Evolutionary conservation across 2,113 vertebrate species (phyloP).

Genomic region (Panthera uncia): DNA sequence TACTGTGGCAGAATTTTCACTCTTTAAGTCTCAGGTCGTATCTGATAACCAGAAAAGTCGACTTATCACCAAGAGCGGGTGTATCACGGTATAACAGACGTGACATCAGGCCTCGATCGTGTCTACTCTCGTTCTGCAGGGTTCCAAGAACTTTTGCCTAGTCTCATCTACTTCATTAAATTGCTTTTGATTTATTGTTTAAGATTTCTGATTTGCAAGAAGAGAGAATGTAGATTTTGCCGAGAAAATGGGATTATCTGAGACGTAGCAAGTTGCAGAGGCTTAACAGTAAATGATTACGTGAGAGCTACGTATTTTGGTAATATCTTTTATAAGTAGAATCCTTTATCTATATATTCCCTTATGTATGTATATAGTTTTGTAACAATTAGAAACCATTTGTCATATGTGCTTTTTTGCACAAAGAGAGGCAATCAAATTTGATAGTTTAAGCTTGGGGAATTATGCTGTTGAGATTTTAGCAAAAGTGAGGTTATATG

Average conservation of each 20-base stretch:
- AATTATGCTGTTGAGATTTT: background rate
- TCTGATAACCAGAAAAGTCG: background rate
- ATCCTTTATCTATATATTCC: background rate
- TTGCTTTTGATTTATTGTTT: background rate
- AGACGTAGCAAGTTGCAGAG: background rate
- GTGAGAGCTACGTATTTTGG: background rate
- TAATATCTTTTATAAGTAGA: background rate
- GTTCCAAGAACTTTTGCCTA: background rate
- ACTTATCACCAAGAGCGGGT: conserved; percentile 17
- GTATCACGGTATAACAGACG: background rate
- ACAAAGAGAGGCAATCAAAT: background rate
- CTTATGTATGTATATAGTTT: background rate
- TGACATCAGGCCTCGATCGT: background rate
- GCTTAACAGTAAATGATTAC: background rate
- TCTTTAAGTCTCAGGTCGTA: conserved; percentile 42
- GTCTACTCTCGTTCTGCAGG: background rate
- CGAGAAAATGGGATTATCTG: background rate
- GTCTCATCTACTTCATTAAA: background rate
- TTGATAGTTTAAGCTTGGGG: background rate
- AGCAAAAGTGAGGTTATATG: background rate
- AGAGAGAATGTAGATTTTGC: background rate
- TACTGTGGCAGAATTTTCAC: background rate
- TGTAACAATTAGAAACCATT: background rate
- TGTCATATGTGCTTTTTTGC: background rate
- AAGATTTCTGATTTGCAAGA: background rate